A percentile compares a stretch with the other conserved stretches of the same genome.
phyloP scores from a whole-genome alignment of 2,888 invertebrate genomes.

The Cryptophagus acutangulus region DNA sequence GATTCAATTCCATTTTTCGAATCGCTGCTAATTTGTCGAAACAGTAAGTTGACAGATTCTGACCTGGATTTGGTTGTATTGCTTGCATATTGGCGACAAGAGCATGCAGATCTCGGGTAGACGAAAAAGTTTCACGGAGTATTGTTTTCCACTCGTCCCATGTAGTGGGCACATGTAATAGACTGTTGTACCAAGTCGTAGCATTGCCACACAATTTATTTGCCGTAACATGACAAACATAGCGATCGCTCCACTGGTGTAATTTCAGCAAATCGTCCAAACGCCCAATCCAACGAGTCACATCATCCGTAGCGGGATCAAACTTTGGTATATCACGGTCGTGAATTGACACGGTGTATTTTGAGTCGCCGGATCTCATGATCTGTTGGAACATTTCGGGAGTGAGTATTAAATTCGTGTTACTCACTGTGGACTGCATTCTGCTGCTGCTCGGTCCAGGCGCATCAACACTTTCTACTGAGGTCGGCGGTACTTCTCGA shows the following conservation, averaged over 20 bases:
- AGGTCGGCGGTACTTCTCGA: no score
- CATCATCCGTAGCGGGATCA: neutral
- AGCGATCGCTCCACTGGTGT: neutral
- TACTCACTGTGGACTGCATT: no score
- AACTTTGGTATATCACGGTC: neutral
- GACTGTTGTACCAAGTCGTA: neutral
- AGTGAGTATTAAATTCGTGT: no score
- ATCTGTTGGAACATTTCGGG: no score
- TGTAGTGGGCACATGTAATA: neutral
- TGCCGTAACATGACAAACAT: neutral
- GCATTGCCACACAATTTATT: neutral
- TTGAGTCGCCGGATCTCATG: no score
- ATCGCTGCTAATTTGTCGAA: slow-evolving; percentile 2
- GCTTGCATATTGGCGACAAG: neutral
- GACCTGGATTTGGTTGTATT: neutral
- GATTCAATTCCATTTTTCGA: neutral
- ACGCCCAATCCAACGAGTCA: neutral
- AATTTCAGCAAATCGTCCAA: neutral
- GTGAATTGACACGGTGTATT: no score
- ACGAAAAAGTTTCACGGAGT: neutral
- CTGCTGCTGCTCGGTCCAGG: no score
- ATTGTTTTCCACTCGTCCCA: slow-evolving; percentile 4
- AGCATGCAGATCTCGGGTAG: neutral
- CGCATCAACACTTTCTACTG: no score
- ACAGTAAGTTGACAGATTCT: neutral